These are phyloP conservation scores for Azemiops feae DNA, from an alignment of 2,113 vertebrate genomes.

Conservation along the genomic window DNA sequence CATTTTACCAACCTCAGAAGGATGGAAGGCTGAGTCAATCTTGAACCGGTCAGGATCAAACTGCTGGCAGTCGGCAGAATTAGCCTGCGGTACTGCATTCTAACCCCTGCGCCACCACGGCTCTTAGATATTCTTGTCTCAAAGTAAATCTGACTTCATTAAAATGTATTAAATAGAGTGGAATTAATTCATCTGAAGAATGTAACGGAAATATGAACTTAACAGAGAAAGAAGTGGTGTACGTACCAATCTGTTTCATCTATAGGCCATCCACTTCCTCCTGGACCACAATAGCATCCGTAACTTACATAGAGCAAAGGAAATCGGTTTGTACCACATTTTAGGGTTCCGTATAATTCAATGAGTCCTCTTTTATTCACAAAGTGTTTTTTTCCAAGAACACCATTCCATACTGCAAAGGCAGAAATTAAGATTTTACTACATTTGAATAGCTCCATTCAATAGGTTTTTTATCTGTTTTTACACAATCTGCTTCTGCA, in stretches of 20 bases:
- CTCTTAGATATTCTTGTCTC: neutral
- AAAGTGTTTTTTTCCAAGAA: constrained; percentile 58
- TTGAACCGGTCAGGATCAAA: too few species aligned
- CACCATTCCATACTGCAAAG: constrained; percentile 67
- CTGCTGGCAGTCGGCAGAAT: too few species aligned
- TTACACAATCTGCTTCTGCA: neutral
- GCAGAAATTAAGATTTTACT: neutral
- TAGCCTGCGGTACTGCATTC: too few species aligned
- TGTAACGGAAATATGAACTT: neutral
- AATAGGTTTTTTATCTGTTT: neutral
- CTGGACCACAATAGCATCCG: constrained; percentile 87
- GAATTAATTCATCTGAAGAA: neutral
- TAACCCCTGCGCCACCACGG: too few species aligned
- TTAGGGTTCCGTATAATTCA: constrained; percentile 80
- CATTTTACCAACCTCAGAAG: too few species aligned
- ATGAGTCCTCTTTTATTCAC: constrained; percentile 76
- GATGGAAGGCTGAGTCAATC: too few species aligned
- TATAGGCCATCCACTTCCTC: constrained; percentile 81
- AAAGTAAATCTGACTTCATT: neutral
- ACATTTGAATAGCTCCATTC: neutral
- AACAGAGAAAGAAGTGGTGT: neutral
- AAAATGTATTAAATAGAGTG: neutral
- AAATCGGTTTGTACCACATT: constrained; percentile 78
- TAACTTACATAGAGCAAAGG: constrained; percentile 79
- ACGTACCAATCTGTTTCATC: constrained; percentile 85